Evolutionary conservation across 1,140 invertebrate genomes (phyloP).

Genomic region (Hyphantria cunea): DNA sequence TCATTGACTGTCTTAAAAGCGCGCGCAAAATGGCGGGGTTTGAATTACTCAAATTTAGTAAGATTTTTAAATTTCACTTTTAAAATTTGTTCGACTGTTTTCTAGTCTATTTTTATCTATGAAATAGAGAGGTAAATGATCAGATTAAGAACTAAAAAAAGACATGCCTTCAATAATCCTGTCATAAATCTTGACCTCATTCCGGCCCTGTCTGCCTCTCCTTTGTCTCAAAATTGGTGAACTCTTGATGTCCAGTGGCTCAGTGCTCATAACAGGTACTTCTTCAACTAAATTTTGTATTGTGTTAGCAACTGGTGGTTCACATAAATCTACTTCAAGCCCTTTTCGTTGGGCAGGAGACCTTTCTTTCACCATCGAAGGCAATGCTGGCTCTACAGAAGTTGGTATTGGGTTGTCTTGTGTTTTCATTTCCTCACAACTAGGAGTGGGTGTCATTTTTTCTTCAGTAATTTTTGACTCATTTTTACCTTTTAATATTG

Average conservation of each 20-base stretch:
- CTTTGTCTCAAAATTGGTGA: constrained; percentile 61
- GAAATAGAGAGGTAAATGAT: too few species aligned
- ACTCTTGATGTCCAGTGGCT: constrained; percentile 59
- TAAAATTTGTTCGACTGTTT: too few species aligned
- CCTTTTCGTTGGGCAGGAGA: neutral
- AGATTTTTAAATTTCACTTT: too few species aligned
- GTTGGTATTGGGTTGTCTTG: constrained; percentile 25
- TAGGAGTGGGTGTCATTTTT: constrained; percentile 13
- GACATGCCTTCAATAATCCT: constrained; percentile 75
- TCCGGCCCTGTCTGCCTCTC: constrained; percentile 63
- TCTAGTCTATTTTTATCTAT: too few species aligned
- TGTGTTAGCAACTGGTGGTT: constrained; percentile 29
- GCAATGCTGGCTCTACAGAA: constrained; percentile 24
- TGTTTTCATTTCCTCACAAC: constrained; percentile 21
- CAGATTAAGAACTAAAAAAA: too few species aligned
- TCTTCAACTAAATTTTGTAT: constrained; percentile 46
- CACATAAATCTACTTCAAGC: constrained; percentile 12
- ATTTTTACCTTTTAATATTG: constrained; percentile 41
- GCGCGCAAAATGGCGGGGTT: too few species aligned
- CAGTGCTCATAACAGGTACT: constrained; percentile 36
- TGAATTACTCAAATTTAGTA: too few species aligned
- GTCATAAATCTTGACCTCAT: constrained; percentile 80
- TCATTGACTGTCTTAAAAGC: too few species aligned
- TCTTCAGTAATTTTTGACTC: constrained; percentile 32
- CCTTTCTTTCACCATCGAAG: neutral